Conservation (phyloP, 1,140 invertebrate genomes). For the Lepidurus couesii region DNA sequence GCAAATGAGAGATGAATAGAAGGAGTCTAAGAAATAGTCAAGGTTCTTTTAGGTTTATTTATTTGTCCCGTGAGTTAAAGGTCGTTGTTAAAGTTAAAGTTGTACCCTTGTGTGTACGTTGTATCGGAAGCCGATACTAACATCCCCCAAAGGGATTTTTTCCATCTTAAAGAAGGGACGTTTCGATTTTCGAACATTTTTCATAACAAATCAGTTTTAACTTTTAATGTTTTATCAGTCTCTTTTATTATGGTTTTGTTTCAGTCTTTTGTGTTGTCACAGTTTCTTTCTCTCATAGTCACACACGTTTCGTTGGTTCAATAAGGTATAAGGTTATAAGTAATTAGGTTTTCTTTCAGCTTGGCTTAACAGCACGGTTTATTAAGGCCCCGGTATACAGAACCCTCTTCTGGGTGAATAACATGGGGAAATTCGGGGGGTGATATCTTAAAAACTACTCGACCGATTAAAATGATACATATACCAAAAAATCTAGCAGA, state of each 20-base stretch:
- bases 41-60: background rate
- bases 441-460: too few species aligned
- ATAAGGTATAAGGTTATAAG: background rate
- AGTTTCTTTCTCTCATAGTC: background rate
- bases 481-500: too few species aligned
- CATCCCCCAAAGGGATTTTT: background rate
- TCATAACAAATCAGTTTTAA: background rate
- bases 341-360: constrained; percentile 4
- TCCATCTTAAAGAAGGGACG: background rate
- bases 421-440: too few species aligned
- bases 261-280: background rate
- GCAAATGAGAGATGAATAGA: too few species aligned
- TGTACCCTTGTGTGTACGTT: background rate
- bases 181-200: background rate
- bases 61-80: background rate
- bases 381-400: too few species aligned
- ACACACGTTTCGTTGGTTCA: background rate
- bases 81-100: too few species aligned
- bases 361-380: background rate
- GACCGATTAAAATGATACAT: too few species aligned
- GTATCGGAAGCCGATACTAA: background rate
- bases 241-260: too few species aligned
- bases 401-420: too few species aligned
- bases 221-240: too few species aligned
- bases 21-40: background rate